These are phyloP conservation scores for Bursaphelenchus okinawaensis DNA, from an alignment of 2,888 invertebrate species.

Conservation along the genomic window DNA sequence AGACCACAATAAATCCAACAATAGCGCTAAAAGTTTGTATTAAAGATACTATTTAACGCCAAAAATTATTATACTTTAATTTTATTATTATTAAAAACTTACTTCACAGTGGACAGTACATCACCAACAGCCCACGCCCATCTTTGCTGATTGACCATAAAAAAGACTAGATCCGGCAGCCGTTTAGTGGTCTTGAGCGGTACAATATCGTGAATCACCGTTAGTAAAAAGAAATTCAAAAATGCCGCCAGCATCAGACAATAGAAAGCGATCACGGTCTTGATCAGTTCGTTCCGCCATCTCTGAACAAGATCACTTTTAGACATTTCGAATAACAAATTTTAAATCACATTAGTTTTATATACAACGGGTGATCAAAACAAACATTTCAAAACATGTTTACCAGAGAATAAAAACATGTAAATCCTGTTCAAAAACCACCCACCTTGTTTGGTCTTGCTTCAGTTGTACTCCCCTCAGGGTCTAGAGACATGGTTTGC, in stretches of 20 bases:
- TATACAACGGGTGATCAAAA: too few species aligned
- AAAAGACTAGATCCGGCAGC: conserved; percentile 52
- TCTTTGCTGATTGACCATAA: conserved; percentile 51
- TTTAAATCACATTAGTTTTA: too few species aligned
- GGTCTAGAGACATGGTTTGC: conserved; percentile 3
- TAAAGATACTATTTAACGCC: not conserved
- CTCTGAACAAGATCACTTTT: too few species aligned
- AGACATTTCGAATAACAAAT: too few species aligned
- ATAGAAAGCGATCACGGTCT: conserved; percentile 47
- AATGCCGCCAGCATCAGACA: conserved; percentile 52
- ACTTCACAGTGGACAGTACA: conserved; percentile 53
- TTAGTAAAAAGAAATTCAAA: conserved; percentile 55
- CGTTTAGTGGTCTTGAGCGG: conserved; percentile 31
- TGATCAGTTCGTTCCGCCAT: conserved; percentile 41
- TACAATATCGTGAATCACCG: conserved; percentile 55
- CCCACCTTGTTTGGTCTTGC: not conserved
- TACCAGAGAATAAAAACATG: too few species aligned
- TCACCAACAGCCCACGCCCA: conserved; percentile 58
- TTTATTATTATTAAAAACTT: conserved; percentile 2
- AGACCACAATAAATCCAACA: conserved; percentile 49
- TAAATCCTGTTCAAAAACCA: not conserved
- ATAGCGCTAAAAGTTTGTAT: conserved; percentile 40
- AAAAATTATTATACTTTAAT: not conserved
- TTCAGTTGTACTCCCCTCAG: not conserved
- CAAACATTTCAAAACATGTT: too few species aligned